phyloP scores from a whole-genome alignment of 2,888 invertebrate species.

The Cephus rjabovi region DNA sequence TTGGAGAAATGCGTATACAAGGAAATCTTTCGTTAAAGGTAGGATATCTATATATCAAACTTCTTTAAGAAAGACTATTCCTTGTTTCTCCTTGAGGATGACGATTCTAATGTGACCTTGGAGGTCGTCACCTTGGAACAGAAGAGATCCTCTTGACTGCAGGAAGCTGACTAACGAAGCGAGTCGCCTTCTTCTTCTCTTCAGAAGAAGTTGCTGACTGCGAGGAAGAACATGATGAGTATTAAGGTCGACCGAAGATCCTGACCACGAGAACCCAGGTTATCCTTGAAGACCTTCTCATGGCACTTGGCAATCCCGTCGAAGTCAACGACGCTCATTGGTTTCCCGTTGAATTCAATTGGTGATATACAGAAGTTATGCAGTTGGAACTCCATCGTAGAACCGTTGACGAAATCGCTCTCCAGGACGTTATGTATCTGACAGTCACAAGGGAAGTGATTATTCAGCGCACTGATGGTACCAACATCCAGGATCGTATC shows the following conservation, averaged over 20 bases:
- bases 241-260: slow-evolving; percentile 26
- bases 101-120: neutral
- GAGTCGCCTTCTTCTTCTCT: neutral
- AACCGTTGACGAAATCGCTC: slow-evolving; percentile 79
- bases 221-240: slow-evolving; percentile 19
- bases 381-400: slow-evolving; percentile 66
- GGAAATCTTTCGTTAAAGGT: neutral
- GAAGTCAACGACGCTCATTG: slow-evolving; percentile 77
- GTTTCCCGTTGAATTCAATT: slow-evolving; percentile 82
- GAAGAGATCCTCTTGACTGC: neutral
- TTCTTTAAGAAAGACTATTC: neutral
- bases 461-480: slow-evolving; percentile 78
- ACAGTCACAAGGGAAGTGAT: slow-evolving; percentile 90
- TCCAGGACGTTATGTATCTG: slow-evolving; percentile 82
- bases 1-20: neutral
- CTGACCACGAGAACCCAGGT: slow-evolving; percentile 68
- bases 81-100: neutral
- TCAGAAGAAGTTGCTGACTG: slow-evolving; percentile 29
- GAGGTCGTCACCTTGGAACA: neutral
- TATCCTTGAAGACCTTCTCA: slow-evolving; percentile 76
- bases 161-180: slow-evolving; percentile 1
- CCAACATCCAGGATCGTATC: slow-evolving; percentile 80
- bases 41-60: neutral
- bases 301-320: slow-evolving; percentile 76
- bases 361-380: slow-evolving; percentile 90